phyloP scores from a whole-genome alignment of 2,888 invertebrate genomes.

The Cosmopolites sordidus region DNA sequence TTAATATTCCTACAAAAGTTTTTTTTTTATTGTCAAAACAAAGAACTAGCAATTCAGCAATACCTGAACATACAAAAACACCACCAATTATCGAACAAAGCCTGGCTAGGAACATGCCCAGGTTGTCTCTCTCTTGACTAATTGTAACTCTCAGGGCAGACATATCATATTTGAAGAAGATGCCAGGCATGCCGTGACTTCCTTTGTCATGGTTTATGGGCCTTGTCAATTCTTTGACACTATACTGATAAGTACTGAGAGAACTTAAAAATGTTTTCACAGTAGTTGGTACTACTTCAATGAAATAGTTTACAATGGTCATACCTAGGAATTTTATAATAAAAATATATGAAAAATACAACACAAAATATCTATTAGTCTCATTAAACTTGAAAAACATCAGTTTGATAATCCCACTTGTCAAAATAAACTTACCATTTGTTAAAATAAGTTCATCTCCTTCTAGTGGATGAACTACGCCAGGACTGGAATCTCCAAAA shows the following conservation, averaged over 20 bases:
- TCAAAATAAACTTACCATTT: slow-evolving; percentile 1
- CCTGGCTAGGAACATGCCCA: slow-evolving; percentile 77
- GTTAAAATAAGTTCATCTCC: slow-evolving; percentile 42
- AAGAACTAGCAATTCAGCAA: slow-evolving; percentile 14
- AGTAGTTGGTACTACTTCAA: slow-evolving; percentile 94
- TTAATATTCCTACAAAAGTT: slow-evolving; percentile 37
- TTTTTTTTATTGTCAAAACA: background rate
- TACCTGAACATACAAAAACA: slow-evolving; percentile 81
- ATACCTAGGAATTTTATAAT: slow-evolving; percentile 55
- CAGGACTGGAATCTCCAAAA: slow-evolving; percentile 85
- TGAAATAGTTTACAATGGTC: slow-evolving; percentile 86
- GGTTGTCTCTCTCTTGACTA: slow-evolving; percentile 70
- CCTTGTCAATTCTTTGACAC: slow-evolving; percentile 84
- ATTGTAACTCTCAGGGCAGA: slow-evolving; percentile 84
- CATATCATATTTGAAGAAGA: slow-evolving; percentile 93
- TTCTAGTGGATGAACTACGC: slow-evolving; percentile 91
- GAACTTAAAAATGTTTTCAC: slow-evolving; percentile 73
- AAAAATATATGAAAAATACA: too few relatives aligned
- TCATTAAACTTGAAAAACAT: too few relatives aligned
- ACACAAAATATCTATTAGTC: too few relatives aligned
- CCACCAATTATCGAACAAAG: slow-evolving; percentile 91
- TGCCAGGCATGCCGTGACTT: slow-evolving; percentile 90
- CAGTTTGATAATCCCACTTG: too few relatives aligned
- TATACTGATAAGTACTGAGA: slow-evolving; percentile 85
- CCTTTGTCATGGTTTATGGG: slow-evolving; percentile 70